Percentiles rank a stretch among this genome's conserved stretches.
Evolutionary conservation across 2,888 invertebrate genomes (phyloP).

Genomic region (Drosophila birchii): DNA sequence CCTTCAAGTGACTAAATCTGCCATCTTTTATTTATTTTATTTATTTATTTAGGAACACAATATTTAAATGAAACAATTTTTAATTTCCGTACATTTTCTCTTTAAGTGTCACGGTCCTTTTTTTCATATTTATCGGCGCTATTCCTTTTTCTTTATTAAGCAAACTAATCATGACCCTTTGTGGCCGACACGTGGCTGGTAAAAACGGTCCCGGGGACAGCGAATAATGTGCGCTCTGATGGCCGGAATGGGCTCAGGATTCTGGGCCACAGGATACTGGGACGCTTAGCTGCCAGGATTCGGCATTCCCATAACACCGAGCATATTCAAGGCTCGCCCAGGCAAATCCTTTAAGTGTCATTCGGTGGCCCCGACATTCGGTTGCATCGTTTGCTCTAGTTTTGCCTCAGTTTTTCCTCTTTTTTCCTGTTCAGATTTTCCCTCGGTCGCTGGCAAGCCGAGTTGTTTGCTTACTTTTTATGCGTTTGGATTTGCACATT

Average conservation of each 20-base stretch:
- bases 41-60: too few relatives aligned
- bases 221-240: slow-evolving; percentile 61
- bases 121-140: slow-evolving; percentile 34
- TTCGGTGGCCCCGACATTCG: slow-evolving; percentile 56
- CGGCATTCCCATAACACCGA: slow-evolving; percentile 50
- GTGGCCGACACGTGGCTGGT: slow-evolving; percentile 71
- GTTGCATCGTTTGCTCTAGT: slow-evolving; percentile 43
- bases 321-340: slow-evolving; percentile 57
- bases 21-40: too few relatives aligned
- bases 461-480: slow-evolving; percentile 65
- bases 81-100: not conserved
- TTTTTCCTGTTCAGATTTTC: slow-evolving; percentile 9
- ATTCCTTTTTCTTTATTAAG: slow-evolving; percentile 49
- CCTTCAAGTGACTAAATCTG: too few relatives aligned
- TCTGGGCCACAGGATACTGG: slow-evolving; percentile 5
- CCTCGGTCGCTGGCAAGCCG: slow-evolving; percentile 3
- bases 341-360: slow-evolving; percentile 76
- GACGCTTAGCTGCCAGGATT: not conserved
- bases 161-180: slow-evolving; percentile 79
- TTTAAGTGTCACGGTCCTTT: slow-evolving; percentile 2
- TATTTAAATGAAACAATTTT: not conserved
- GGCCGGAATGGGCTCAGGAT: slow-evolving; percentile 25
- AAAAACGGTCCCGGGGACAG: slow-evolving; percentile 54
- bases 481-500: slow-evolving; percentile 78
- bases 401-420: slow-evolving; percentile 16